Percentiles rank a stretch among this genome's conserved stretches.
phyloP scores from a whole-genome alignment of 2,113 vertebrate genomes.

The Balaenoptera acutorostrata region DNA sequence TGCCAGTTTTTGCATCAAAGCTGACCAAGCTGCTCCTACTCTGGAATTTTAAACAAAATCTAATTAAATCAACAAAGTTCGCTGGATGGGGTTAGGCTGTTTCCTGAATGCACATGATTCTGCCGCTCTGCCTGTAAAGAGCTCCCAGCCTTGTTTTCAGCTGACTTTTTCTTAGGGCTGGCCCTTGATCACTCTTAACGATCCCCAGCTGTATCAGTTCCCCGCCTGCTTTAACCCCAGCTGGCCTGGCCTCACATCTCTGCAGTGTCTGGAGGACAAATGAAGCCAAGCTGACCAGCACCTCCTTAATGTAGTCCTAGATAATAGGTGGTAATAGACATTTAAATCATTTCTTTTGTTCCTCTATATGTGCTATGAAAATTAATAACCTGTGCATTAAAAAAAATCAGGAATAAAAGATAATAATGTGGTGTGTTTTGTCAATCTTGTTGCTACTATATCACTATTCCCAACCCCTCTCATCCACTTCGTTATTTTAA shows the following conservation, averaged over 20 bases:
- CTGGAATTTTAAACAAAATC: conserved; percentile 69
- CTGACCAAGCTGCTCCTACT: conserved; percentile 36
- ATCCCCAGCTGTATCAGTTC: conserved; percentile 70
- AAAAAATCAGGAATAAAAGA: background rate
- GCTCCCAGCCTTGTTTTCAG: conserved; percentile 54
- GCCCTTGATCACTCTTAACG: conserved; percentile 68
- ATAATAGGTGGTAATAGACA: conserved; percentile 56
- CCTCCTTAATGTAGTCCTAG: conserved; percentile 38
- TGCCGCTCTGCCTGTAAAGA: conserved; percentile 49
- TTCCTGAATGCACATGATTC: conserved; percentile 56
- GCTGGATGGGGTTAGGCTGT: conserved; percentile 48
- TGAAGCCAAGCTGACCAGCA: conserved; percentile 61
- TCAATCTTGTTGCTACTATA: background rate
- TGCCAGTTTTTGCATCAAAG: conserved; percentile 59
- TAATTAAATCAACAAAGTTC: conserved; percentile 72
- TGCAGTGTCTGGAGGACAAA: conserved; percentile 56
- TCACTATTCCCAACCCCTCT: background rate
- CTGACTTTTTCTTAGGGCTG: conserved; percentile 55
- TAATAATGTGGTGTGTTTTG: background rate
- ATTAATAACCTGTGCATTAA: background rate
- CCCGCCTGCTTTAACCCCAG: conserved; percentile 64
- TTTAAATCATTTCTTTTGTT: conserved; percentile 59
- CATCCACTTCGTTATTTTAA: conserved; percentile 26
- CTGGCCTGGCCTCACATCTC: conserved; percentile 64
- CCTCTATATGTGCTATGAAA: background rate